phyloP scores from a whole-genome alignment of 2,888 invertebrate species.

The Mylabris sibirica region DNA sequence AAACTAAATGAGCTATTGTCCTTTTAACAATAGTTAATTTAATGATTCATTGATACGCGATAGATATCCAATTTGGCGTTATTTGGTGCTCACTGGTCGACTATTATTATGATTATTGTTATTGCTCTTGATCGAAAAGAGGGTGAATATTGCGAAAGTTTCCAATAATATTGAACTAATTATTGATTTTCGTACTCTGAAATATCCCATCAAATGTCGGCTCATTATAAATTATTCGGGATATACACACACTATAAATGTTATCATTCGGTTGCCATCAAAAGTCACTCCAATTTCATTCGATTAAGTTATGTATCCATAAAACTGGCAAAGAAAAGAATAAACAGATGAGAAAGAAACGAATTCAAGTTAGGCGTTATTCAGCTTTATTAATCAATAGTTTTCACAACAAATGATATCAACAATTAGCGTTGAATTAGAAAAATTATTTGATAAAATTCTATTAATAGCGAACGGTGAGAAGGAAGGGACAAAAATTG shows the following conservation, averaged over 20 bases:
- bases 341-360: background rate
- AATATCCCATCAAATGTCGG: constrained; percentile 19
- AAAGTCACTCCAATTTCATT: constrained; percentile 37
- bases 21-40: constrained; percentile 6
- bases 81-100: background rate
- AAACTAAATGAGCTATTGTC: constrained; percentile 7
- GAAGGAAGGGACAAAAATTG: background rate
- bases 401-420: background rate
- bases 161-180: background rate
- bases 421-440: background rate
- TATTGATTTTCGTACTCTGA: constrained; percentile 22
- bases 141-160: background rate
- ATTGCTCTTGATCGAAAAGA: background rate
- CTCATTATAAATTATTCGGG: constrained; percentile 32
- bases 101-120: background rate
- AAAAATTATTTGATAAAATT: too few relatives aligned
- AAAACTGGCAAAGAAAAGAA: constrained; percentile 32
- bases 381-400: background rate
- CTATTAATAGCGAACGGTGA: background rate
- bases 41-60: constrained; percentile 12
- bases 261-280: constrained; percentile 30
- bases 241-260: constrained; percentile 30
- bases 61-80: constrained; percentile 12
- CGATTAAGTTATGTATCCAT: constrained; percentile 34
- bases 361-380: background rate